Base-by-base conservation (phyloP, 1,140 invertebrate species). In the Calephelis virginiensis region DNA sequence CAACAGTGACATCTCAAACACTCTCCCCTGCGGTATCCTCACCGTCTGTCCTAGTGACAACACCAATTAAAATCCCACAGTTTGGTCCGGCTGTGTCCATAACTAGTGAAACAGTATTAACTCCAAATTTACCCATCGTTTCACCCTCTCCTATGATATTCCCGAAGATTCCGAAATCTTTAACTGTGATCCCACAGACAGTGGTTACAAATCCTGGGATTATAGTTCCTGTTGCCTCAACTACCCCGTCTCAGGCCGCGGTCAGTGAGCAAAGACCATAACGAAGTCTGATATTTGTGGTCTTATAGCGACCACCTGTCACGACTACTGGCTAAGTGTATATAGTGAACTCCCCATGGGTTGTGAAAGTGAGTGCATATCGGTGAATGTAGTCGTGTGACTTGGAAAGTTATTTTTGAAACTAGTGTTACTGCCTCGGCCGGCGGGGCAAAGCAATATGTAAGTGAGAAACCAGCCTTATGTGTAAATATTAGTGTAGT, bases 151-250 rank as follows among this genome's bases (percentile, higher is more conserved):
- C 71, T 10, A 76, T 85, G 48, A 63, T 79, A 13, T 86, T 96
- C 88, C 94, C 95, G 56, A 95, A 95, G 87, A 95, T 96, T 77
- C 95, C 95, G 10, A 95, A 95, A 81, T 95, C 94, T 1, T 80
- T 95, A 50, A 96, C 95, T 4, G 94, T 96, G 63, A 95, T 95
- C 72, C 94, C 94, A 0, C 95, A 96, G 77, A 93, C 92, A 12
- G 85, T 93, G 17, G 66, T 74, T 28, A 14, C 75, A 37, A 72
- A 94, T 81, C 95, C 94, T 9, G 63, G 49, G 2, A 95, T 95
- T n/a, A 70, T 80, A 50, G 74, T 80, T n/a, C 78, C 78, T 3
- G 62, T 75, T n/a, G 67, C 67, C n/a, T 71, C 72, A 3, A 65
- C 70, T 8, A 61, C 66, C 12, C 68, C 73, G 12, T 68, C 68